Conservation (phyloP, 2,113 vertebrate species). For the Pseudorhombus dupliciocellatus region DNA sequence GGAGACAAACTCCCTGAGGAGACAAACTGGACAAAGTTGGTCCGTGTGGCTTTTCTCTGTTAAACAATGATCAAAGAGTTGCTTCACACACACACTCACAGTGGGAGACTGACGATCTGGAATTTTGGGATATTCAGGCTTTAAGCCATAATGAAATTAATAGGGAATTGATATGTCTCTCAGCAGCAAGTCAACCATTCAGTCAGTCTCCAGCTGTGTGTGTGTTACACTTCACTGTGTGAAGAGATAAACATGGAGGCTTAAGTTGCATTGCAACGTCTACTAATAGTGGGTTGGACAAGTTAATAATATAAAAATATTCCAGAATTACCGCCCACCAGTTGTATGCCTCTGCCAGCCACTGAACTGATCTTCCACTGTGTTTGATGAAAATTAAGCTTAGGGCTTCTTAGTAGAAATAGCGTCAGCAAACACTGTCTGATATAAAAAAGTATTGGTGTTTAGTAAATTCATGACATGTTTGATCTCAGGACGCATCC, state of each 20-base stretch:
- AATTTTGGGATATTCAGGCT: conserved; percentile 32
- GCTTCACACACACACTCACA: not conserved
- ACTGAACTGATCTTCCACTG: too few species aligned
- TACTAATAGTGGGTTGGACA: not conserved
- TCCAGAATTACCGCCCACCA: too few species aligned
- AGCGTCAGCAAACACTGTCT: not conserved
- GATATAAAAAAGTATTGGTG: not conserved
- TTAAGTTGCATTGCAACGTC: not conserved
- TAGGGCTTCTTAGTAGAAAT: not conserved
- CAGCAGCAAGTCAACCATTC: conserved; percentile 31
- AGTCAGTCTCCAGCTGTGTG: conserved; percentile 21
- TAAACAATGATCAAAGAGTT: conserved; percentile 39
- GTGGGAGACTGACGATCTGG: conserved; percentile 12
- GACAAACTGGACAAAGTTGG: conserved; percentile 18
- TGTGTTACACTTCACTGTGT: not conserved
- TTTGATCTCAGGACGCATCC: not conserved
- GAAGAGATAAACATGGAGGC: conserved; percentile 8
- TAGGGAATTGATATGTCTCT: conserved; percentile 17
- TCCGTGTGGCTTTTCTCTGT: conserved; percentile 27
- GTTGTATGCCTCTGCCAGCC: too few species aligned
- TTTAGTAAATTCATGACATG: not conserved
- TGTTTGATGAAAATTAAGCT: not conserved
- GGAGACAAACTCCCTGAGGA: conserved; percentile 27
- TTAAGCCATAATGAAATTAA: conserved; percentile 39
- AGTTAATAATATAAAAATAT: not conserved